Conservation (phyloP, 2,113 vertebrate genomes). For the Choloepus hoffmanni region DNA sequence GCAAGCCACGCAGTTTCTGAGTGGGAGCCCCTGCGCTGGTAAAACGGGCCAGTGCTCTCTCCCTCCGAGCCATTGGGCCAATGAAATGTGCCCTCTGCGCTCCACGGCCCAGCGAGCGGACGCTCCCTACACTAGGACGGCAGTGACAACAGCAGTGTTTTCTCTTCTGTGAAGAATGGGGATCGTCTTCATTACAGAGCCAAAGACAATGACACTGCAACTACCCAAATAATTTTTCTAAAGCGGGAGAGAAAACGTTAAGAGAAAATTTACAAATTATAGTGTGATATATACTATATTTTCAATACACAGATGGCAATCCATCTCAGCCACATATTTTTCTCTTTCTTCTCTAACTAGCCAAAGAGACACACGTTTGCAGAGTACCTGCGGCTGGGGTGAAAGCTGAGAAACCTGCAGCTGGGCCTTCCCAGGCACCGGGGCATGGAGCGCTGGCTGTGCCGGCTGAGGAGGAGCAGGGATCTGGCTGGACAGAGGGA, state of each 20-base stretch:
- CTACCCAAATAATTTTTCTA: conserved; percentile 26
- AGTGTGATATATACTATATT: background rate
- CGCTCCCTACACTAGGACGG: background rate
- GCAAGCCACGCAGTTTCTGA: too few relatives aligned
- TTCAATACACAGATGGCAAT: background rate
- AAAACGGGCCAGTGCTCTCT: too few relatives aligned
- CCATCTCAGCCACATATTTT: background rate
- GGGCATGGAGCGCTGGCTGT: conserved; percentile 73
- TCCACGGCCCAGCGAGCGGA: background rate
- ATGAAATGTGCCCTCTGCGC: fast-evolving
- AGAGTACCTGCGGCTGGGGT: conserved; percentile 82
- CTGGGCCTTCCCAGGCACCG: conserved; percentile 83
- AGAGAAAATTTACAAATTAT: fast-evolving
- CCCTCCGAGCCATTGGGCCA: background rate
- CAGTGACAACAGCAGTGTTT: background rate
- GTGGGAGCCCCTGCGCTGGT: too few relatives aligned
- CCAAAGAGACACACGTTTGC: background rate
- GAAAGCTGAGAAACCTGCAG: conserved; percentile 80
- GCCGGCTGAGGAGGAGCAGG: conserved; percentile 48
- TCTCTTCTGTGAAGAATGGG: background rate
- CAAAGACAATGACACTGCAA: background rate
- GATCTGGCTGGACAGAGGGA: conserved; percentile 68
- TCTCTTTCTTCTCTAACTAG: background rate
- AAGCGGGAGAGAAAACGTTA: background rate
- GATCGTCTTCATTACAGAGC: too few relatives aligned